phyloP scores from a whole-genome alignment of 2,113 vertebrate species.

The Phrynosoma blainvillii region DNA sequence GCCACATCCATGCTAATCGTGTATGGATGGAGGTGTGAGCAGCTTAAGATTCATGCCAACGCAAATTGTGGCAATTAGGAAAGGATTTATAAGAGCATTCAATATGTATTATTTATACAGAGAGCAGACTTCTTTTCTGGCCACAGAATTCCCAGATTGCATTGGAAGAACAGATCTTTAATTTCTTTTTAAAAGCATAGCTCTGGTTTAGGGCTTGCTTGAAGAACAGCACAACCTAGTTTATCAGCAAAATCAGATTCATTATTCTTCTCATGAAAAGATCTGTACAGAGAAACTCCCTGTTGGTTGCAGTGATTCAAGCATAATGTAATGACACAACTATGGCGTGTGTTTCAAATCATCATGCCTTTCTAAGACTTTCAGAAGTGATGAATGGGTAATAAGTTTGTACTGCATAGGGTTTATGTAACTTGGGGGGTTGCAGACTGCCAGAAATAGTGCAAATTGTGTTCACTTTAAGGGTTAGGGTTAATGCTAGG shows the following conservation, averaged over 20 bases:
- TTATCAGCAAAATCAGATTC: background rate
- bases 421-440: no score
- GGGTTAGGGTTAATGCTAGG: no score
- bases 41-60: no score
- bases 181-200: background rate
- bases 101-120: background rate
- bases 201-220: background rate
- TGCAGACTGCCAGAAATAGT: no score
- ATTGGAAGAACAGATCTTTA: no score
- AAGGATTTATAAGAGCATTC: no score
- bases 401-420: background rate
- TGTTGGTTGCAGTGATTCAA: accelerated
- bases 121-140: background rate
- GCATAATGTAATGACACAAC: background rate
- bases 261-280: background rate
- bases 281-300: accelerated
- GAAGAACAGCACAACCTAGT: background rate
- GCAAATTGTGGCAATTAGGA: background rate
- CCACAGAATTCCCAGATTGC: no score
- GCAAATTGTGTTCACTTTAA: no score
- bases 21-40: background rate
- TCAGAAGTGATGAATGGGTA: no score
- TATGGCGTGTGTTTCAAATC: no score
- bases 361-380: no score
- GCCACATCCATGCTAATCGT: background rate